phyloP scores from a whole-genome alignment of 2,797 vertebrate species.

The Channallabes apus region DNA sequence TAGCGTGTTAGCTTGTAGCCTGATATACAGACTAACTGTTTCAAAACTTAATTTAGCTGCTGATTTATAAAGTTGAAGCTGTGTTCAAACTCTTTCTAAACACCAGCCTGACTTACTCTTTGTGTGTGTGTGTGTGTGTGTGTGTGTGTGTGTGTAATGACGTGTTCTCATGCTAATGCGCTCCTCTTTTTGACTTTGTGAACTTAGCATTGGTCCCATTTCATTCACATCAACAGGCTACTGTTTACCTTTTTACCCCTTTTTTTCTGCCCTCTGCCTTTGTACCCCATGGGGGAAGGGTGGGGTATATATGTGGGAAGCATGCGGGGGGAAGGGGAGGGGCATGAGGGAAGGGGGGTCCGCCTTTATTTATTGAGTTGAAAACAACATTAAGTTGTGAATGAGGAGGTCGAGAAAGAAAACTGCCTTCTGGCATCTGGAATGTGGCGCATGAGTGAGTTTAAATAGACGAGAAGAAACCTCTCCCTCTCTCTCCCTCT shows the following conservation, averaged over 20 bases:
- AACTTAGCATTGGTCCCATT: not conserved
- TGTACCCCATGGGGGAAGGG: not conserved
- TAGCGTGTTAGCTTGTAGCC: not conserved
- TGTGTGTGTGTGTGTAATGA: conserved; percentile 1
- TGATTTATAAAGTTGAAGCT: not conserved
- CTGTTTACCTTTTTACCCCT: conserved; percentile 47
- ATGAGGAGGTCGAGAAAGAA: conserved; percentile 74
- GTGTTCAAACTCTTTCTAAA: not conserved
- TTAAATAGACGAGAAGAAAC: conserved; percentile 69
- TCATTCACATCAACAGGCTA: conserved; percentile 47
- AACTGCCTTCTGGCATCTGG: conserved; percentile 76
- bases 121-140: not conserved
- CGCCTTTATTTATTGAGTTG: conserved; percentile 63
- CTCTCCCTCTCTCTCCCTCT: no score
- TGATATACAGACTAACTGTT: not conserved
- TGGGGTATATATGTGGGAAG: not conserved
- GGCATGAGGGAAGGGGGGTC: not conserved
- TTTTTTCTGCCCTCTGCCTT: conserved; percentile 19
- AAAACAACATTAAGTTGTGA: conserved; percentile 75
- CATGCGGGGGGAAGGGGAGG: not conserved
- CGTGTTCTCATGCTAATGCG: not conserved
- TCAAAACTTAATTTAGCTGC: not conserved
- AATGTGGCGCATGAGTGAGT: conserved; percentile 76
- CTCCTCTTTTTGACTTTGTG: not conserved
- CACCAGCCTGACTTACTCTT: not conserved